These are phyloP conservation scores for Macheiramphus alcinus DNA, from an alignment of 2,113 vertebrate genomes.

Conservation along the genomic window DNA sequence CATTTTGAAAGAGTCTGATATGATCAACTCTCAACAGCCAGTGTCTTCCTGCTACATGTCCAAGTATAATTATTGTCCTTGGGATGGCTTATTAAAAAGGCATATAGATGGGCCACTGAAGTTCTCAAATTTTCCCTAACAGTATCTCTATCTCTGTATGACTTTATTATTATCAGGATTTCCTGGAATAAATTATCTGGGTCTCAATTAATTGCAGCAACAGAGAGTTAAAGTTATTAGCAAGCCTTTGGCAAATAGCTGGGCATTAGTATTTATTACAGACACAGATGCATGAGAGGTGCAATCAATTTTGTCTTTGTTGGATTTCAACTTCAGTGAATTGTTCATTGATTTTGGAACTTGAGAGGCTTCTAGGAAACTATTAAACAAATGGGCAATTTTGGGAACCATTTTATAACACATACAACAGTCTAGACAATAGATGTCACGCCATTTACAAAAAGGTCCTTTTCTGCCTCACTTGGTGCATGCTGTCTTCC, in stretches of 20 bases:
- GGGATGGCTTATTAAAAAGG: neutral
- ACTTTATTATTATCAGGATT: neutral
- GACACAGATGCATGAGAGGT: neutral
- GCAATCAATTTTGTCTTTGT: conserved; percentile 40
- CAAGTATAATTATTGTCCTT: neutral
- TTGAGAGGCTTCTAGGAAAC: conserved; percentile 45
- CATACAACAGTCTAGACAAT: neutral
- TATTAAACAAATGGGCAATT: conserved; percentile 24
- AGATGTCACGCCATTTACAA: neutral
- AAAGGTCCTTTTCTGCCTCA: neutral
- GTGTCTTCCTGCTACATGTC: neutral
- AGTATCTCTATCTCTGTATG: neutral
- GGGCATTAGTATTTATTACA: conserved; percentile 21
- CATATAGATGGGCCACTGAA: neutral
- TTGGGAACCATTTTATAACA: neutral
- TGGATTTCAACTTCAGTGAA: conserved; percentile 19
- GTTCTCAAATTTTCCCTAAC: neutral
- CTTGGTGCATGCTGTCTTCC: neutral
- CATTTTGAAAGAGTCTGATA: neutral
- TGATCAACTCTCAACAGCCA: neutral
- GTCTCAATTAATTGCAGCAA: neutral
- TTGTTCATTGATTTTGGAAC: conserved; percentile 57
- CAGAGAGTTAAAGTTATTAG: neutral
- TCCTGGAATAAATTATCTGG: conserved; percentile 4
- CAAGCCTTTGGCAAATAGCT: conserved; percentile 16